These are phyloP conservation scores for Lacanobia wlatinum DNA, from an alignment of 2,888 invertebrate species.

Conservation along the genomic window DNA sequence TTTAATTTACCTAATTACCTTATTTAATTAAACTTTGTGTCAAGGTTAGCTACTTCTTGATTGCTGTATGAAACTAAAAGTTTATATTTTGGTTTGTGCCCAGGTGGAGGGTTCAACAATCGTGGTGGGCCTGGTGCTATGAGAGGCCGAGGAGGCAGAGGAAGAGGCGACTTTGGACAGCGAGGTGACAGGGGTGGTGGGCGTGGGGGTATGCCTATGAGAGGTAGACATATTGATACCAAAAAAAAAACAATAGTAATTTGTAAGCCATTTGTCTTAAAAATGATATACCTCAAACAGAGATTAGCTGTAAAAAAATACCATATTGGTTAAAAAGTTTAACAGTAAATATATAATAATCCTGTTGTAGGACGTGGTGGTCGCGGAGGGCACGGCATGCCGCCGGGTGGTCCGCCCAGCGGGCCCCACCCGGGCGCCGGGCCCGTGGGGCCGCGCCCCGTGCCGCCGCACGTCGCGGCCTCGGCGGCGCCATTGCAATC, in stretches of 20 bases:
- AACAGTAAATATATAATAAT: neutral
- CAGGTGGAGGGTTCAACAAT: constrained; percentile 85
- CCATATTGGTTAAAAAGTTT: too few relatives aligned
- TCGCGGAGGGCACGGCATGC: constrained; percentile 79
- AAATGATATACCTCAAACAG: too few relatives aligned
- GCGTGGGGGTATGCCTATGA: constrained; percentile 86
- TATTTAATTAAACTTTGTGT: too few relatives aligned
- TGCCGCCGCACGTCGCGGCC: constrained; percentile 69
- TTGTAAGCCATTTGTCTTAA: too few relatives aligned
- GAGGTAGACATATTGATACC: constrained; percentile 74
- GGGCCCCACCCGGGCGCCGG: constrained; percentile 48
- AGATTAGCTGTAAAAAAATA: too few relatives aligned
- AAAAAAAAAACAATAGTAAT: neutral
- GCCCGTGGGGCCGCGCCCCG: constrained; percentile 58
- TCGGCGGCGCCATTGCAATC: constrained; percentile 63
- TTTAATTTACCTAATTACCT: too few relatives aligned
- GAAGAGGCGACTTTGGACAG: constrained; percentile 85
- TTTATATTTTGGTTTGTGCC: constrained; percentile 6
- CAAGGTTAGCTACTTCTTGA: too few relatives aligned
- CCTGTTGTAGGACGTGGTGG: constrained; percentile 76
- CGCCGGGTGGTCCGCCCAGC: constrained; percentile 64
- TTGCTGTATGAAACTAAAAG: too few relatives aligned
- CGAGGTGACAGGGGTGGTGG: constrained; percentile 83
- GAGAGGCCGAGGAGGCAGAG: constrained; percentile 84
- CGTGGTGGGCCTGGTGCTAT: constrained; percentile 86